These are phyloP conservation scores for Ctenomys sociabilis DNA, from an alignment of 2,113 vertebrate genomes.

Conservation along the genomic window DNA sequence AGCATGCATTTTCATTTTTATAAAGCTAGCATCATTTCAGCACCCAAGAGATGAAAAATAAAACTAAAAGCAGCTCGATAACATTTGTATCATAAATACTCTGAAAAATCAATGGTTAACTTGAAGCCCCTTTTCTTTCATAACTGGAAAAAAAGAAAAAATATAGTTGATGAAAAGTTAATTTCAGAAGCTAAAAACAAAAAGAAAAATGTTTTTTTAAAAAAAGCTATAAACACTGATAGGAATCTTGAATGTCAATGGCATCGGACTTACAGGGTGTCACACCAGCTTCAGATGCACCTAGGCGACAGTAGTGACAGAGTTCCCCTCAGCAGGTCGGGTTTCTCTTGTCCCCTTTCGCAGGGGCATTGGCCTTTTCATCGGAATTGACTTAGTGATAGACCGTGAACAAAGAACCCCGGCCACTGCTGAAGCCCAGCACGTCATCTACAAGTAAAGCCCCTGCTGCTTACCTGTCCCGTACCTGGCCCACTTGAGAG, in stretches of 20 bases:
- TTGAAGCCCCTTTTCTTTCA: neutral
- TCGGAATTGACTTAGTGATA: slow-evolving; percentile 95
- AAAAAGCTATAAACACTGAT: neutral
- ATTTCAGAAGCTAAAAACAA: neutral
- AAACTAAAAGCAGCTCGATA: neutral
- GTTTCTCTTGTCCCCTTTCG: neutral
- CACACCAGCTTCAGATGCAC: neutral
- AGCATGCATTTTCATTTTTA: neutral
- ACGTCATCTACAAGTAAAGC: slow-evolving; percentile 91
- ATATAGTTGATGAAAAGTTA: neutral
- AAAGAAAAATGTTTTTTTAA: no score
- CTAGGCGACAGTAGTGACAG: neutral
- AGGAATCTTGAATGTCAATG: neutral
- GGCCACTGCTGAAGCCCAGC: slow-evolving; percentile 95
- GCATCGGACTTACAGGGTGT: neutral
- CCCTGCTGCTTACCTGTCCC: no score
- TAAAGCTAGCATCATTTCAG: slow-evolving; percentile 8
- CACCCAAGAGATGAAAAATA: neutral
- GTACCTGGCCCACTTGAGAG: neutral
- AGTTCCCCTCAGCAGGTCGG: neutral
- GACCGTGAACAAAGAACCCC: slow-evolving; percentile 91
- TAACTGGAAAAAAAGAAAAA: neutral
- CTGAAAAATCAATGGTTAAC: neutral
- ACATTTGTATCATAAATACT: neutral
- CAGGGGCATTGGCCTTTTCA: slow-evolving; percentile 93